A percentile compares a stretch with the other conserved stretches of the same genome.
Conservation (phyloP, 2,888 invertebrate species). For the Xylophagus ater region DNA sequence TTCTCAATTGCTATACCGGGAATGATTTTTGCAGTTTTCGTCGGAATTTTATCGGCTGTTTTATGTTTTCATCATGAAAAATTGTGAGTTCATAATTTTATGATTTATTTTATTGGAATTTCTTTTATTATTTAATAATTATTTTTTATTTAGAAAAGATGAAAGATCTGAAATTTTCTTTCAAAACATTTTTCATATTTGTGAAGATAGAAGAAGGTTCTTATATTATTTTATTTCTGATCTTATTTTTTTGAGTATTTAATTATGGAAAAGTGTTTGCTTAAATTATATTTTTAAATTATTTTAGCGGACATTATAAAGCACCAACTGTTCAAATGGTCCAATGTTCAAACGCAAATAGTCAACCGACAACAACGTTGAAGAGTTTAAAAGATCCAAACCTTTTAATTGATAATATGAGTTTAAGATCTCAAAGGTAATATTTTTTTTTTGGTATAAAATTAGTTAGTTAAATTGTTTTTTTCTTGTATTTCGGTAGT, state of each 20-base stretch:
- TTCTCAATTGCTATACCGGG: slow-evolving; percentile 61
- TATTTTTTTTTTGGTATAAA: not conserved
- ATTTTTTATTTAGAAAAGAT: slow-evolving; percentile 45
- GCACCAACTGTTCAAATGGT: slow-evolving; percentile 49
- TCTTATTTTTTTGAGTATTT: slow-evolving; percentile 1
- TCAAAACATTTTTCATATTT: slow-evolving; percentile 59
- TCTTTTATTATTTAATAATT: slow-evolving; percentile 16
- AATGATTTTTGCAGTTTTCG: slow-evolving; percentile 52
- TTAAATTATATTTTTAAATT: slow-evolving; percentile 12
- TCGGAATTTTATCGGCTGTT: slow-evolving; percentile 56
- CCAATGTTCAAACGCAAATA: slow-evolving; percentile 46
- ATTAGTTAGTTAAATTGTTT: slow-evolving; percentile 2
- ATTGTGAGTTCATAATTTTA: slow-evolving; percentile 47
- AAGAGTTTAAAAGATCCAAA: slow-evolving; percentile 47
- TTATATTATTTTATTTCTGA: slow-evolving; percentile 21
- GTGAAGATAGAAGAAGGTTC: slow-evolving; percentile 45
- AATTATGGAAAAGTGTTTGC: slow-evolving; percentile 8
- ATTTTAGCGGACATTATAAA: slow-evolving; percentile 15
- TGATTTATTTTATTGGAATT: not conserved
- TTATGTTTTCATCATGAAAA: slow-evolving; percentile 67
- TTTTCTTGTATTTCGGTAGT: no score
- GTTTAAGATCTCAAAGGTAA: slow-evolving; percentile 37
- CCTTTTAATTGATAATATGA: slow-evolving; percentile 33
- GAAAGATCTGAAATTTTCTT: slow-evolving; percentile 54
- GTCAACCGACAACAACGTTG: slow-evolving; percentile 47